These are phyloP conservation scores for Cercopithecus neglectus DNA, from an alignment of 2,797 vertebrate species.

Conservation along the genomic window DNA sequence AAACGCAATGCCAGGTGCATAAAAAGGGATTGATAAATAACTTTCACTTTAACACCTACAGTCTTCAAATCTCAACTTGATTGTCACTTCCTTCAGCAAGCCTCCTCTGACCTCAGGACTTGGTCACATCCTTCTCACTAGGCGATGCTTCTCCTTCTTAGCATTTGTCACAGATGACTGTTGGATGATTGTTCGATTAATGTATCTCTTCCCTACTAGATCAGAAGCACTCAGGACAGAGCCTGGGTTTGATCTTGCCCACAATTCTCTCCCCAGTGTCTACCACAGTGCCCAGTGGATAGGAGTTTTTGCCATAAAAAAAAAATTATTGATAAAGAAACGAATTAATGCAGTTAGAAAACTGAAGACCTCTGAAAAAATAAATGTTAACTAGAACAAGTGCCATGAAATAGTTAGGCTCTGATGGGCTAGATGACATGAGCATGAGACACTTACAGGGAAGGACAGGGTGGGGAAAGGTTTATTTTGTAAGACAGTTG, in stretches of 20 bases:
- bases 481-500: not conserved
- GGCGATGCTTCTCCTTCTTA: not conserved
- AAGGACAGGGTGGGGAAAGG: not conserved
- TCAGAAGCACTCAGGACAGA: not conserved
- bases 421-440: not conserved
- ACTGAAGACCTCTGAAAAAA: not conserved
- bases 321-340: not conserved
- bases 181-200: not conserved
- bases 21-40: not conserved
- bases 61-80: not conserved
- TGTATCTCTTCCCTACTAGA: not conserved
- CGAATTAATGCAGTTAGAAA: not conserved
- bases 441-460: not conserved
- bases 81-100: not conserved
- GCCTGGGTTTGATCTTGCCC: not conserved
- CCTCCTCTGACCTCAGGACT: not conserved
- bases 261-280: not conserved
- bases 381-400: not conserved
- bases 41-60: not conserved
- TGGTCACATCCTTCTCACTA: not conserved
- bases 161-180: not conserved
- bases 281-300: not conserved
- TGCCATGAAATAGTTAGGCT: not conserved
- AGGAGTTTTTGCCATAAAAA: not conserved
- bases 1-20: not conserved